Evolutionary conservation across 1,140 invertebrate genomes (phyloP).

Genomic region (Drosophila miranda): DNA sequence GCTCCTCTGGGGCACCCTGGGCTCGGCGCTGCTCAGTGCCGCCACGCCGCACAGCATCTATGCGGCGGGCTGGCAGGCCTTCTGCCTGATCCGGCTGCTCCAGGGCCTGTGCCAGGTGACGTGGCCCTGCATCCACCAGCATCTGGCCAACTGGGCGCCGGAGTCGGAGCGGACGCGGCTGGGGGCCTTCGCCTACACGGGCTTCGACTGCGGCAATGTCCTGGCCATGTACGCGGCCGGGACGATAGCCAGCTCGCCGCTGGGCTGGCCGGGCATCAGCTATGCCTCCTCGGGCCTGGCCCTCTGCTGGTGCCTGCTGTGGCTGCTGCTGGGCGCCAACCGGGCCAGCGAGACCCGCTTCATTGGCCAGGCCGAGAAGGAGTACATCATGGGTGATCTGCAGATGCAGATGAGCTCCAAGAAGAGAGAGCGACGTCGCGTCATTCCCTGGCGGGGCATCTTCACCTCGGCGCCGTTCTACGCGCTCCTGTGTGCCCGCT

Average conservation of each 20-base stretch:
- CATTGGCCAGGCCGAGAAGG: slow-evolving; percentile 85
- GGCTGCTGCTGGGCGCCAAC: slow-evolving; percentile 86
- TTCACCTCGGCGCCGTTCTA: slow-evolving; percentile 91
- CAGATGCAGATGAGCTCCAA: slow-evolving; percentile 20
- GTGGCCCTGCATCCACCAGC: slow-evolving; percentile 90
- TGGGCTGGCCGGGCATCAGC: slow-evolving; percentile 91
- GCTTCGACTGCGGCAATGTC: slow-evolving; percentile 89
- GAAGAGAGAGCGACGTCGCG: slow-evolving; percentile 26
- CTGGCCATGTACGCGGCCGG: slow-evolving; percentile 87
- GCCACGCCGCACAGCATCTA: slow-evolving; percentile 79
- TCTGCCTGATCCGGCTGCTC: slow-evolving; percentile 86
- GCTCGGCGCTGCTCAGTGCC: slow-evolving; percentile 84
- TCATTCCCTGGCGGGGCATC: slow-evolving; percentile 90
- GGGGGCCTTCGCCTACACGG: slow-evolving; percentile 86
- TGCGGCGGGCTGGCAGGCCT: slow-evolving; percentile 84
- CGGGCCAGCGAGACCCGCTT: slow-evolving; percentile 85
- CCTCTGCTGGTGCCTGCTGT: slow-evolving; percentile 85
- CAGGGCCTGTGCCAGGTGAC: slow-evolving; percentile 90
- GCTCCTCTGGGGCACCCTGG: slow-evolving; percentile 84
- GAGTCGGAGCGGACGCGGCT: slow-evolving; percentile 84
- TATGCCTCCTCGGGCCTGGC: slow-evolving; percentile 88
- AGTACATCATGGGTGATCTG: slow-evolving; percentile 84
- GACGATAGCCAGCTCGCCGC: slow-evolving; percentile 84
- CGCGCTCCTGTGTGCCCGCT: slow-evolving; percentile 92
- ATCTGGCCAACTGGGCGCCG: slow-evolving; percentile 84